phyloP scores from a whole-genome alignment of 2,797 vertebrate genomes.

The Acanthiza pusilla region DNA sequence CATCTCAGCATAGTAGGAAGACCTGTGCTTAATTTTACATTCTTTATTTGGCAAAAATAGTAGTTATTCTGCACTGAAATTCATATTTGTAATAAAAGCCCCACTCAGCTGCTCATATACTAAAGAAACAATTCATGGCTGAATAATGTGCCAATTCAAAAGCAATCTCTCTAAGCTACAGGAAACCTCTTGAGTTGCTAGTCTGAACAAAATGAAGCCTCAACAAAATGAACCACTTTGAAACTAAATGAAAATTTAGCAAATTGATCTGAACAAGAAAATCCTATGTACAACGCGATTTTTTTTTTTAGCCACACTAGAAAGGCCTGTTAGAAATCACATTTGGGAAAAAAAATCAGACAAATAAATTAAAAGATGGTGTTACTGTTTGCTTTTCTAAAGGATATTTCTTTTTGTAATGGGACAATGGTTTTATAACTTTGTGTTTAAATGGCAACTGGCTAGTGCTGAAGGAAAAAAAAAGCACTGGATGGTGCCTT shows the following conservation, averaged over 20 bases:
- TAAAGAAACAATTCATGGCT: slow-evolving; percentile 75
- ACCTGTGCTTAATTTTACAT: slow-evolving; percentile 39
- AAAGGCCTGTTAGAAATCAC: background rate
- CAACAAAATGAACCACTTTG: slow-evolving; percentile 55
- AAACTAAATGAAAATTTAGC: slow-evolving; percentile 69
- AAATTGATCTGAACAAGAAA: slow-evolving; percentile 59
- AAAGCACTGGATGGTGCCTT: background rate
- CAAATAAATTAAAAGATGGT: background rate
- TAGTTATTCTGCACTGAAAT: slow-evolving; percentile 53
- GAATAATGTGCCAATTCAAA: slow-evolving; percentile 72
- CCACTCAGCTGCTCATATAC: slow-evolving; percentile 65
- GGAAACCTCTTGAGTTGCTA: slow-evolving; percentile 66
- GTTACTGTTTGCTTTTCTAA: background rate
- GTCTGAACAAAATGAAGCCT: slow-evolving; percentile 62
- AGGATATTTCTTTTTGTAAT: background rate
- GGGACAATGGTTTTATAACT: background rate
- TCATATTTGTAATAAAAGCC: slow-evolving; percentile 59
- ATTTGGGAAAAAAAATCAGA: background rate
- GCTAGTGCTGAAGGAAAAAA: background rate
- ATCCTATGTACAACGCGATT: background rate
- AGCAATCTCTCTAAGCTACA: slow-evolving; percentile 74
- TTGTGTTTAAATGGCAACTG: background rate
- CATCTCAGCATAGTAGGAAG: background rate
- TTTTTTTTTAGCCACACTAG: background rate
- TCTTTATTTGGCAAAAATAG: slow-evolving; percentile 61